Evolutionary conservation across 1,140 invertebrate genomes (phyloP).

Genomic region (Macrocentrus cingulum): DNA sequence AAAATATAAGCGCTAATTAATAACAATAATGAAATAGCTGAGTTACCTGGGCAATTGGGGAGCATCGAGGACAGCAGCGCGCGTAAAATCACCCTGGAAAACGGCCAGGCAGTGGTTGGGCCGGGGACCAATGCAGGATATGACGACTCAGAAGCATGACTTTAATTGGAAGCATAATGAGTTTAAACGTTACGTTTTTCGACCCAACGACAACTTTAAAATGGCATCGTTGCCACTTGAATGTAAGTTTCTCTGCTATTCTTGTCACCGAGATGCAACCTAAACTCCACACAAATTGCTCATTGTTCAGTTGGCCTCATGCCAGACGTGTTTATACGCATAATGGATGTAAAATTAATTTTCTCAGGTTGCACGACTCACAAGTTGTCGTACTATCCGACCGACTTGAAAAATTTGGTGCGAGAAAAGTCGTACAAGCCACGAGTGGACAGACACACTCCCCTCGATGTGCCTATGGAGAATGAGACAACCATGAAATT

Average conservation of each 20-base stretch:
- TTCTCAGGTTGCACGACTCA: conserved; percentile 49
- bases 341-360: neutral
- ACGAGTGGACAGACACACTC: conserved; percentile 37
- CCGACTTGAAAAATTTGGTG: conserved; percentile 31
- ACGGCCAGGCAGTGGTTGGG: conserved; percentile 45
- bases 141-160: conserved; percentile 72
- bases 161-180: conserved; percentile 53
- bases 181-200: conserved; percentile 5
- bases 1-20: too few relatives aligned
- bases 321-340: neutral
- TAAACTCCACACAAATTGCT: neutral
- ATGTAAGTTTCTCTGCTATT: conserved; percentile 34
- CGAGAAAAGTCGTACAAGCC: conserved; percentile 44
- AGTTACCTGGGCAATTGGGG: conserved; percentile 55
- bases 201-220: conserved; percentile 36
- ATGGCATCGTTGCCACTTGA: conserved; percentile 38
- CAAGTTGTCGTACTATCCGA: conserved; percentile 46
- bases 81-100: conserved; percentile 35
- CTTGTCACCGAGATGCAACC: conserved; percentile 4
- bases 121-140: conserved; percentile 69
- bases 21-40: too few relatives aligned
- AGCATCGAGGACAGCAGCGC: conserved; percentile 39
- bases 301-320: conserved; percentile 1
- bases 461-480: conserved; percentile 60
- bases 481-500: conserved; percentile 48